Evolutionary conservation across 2,113 vertebrate genomes (phyloP).

Genomic region (Corythornis cristatus): DNA sequence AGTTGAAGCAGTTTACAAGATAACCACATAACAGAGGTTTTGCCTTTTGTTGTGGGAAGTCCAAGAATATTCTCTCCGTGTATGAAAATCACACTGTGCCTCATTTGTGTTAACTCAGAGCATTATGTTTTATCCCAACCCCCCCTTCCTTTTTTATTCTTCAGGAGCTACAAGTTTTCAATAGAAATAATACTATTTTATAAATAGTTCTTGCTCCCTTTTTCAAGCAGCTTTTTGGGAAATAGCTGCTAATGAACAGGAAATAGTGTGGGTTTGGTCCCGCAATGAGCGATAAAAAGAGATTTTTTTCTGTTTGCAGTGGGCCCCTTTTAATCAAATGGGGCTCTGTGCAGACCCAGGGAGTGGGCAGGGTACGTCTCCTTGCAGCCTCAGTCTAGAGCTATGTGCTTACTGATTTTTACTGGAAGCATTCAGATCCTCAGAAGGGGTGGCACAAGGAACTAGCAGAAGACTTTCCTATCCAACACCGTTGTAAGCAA

Average conservation of each 20-base stretch:
- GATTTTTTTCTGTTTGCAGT: neutral
- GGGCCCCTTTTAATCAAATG: neutral
- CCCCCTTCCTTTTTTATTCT: neutral
- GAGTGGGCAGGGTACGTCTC: neutral
- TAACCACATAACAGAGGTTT: neutral
- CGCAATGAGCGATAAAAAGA: neutral
- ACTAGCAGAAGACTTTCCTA: neutral
- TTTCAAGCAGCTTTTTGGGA: neutral
- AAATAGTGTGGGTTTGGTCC: neutral
- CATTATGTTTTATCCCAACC: fast-evolving
- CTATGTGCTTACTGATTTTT: neutral
- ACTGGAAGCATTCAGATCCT: neutral
- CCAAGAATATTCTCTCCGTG: neutral
- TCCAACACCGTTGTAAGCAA: neutral
- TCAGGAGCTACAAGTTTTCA: neutral
- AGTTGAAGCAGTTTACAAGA: neutral
- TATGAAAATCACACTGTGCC: neutral
- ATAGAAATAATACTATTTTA: neutral
- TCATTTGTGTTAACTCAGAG: neutral
- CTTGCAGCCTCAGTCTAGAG: neutral
- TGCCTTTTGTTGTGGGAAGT: neutral
- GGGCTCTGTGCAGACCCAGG: neutral
- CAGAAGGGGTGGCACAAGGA: neutral
- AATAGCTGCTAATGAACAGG: neutral
- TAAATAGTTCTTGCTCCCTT: neutral